These are phyloP conservation scores for Riparia riparia DNA, from an alignment of 2,113 vertebrate genomes.

Conservation along the genomic window DNA sequence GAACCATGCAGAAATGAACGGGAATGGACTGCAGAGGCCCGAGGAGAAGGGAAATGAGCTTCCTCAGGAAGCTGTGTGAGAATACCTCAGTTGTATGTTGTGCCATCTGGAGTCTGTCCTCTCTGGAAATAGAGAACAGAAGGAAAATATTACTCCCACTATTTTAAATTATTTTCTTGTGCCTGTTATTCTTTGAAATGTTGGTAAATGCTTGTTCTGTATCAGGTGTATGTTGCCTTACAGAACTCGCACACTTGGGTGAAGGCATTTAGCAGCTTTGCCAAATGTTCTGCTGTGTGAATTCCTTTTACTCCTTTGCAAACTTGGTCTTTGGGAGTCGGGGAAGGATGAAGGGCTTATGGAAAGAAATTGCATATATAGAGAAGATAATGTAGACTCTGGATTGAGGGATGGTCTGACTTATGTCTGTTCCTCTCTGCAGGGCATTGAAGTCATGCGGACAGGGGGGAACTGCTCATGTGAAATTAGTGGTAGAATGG, in stretches of 20 bases:
- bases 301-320: background rate
- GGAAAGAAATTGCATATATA: background rate
- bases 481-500: slow-evolving; percentile 98
- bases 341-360: background rate
- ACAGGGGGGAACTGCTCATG: slow-evolving; percentile 92
- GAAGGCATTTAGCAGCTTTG: background rate
- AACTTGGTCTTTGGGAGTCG: background rate
- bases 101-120: background rate
- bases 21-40: background rate
- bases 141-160: background rate
- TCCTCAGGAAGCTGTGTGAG: background rate
- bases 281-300: background rate
- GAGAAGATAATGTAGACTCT: background rate
- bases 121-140: background rate
- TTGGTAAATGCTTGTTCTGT: background rate
- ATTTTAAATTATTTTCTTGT: background rate
- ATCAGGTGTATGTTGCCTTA: background rate
- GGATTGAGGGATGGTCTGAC: background rate
- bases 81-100: background rate
- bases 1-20: background rate
- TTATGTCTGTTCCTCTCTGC: background rate
- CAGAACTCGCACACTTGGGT: background rate
- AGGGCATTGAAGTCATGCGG: slow-evolving; percentile 95
- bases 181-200: background rate
- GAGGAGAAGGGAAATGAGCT: background rate